Base-by-base conservation (phyloP, 2,888 invertebrate genomes). In the Drosophila ustulata region DNA sequence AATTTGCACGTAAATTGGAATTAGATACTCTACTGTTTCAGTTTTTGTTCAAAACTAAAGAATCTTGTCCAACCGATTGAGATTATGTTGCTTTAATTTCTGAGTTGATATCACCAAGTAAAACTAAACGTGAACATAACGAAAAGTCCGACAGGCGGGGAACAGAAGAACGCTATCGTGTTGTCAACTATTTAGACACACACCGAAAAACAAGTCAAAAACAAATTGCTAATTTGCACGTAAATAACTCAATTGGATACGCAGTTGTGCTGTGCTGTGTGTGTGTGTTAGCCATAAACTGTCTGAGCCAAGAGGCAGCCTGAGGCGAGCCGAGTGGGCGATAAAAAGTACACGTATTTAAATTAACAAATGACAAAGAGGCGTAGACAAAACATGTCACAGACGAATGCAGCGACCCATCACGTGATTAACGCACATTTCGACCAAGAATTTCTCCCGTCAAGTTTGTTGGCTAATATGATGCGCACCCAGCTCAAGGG, bases 341-440 rank as follows among this genome's bases (percentile, higher is more conserved):
- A 70, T 75, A 69, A 71, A 83, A 67, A 69, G 66, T 62, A 83
- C 78, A 71, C 55, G 76, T 73, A 78, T 81, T 81, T 72, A 82
- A 76, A 87, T 84, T 69, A 71, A 68, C 79, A 63, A 82, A 82
- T 81, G 84, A 81, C 74, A 80, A 46, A 45, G 3, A 55, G 61
- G 56, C 58, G 58, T 49, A 88, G 82, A 70, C 66, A 68, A 11
- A 45, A 66, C 9, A 39, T 43, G 55, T 32, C 30, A 49, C n/a
- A 59, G 70, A 53, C 53, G 50, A 51, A 49, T 52, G 53, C 61
- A 47, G 65, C 56, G 53, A 46, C 51, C 68, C 69, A 84, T 87
- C 82, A 75, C 87, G 88, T 87, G 89, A 83, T 86, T 75, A 63
- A 71, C 68, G 75, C 81, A 81, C 83, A 86, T 86, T 85, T 75